Base-by-base conservation (phyloP, 2,797 vertebrate species). In the Sciaenops ocellatus region DNA sequence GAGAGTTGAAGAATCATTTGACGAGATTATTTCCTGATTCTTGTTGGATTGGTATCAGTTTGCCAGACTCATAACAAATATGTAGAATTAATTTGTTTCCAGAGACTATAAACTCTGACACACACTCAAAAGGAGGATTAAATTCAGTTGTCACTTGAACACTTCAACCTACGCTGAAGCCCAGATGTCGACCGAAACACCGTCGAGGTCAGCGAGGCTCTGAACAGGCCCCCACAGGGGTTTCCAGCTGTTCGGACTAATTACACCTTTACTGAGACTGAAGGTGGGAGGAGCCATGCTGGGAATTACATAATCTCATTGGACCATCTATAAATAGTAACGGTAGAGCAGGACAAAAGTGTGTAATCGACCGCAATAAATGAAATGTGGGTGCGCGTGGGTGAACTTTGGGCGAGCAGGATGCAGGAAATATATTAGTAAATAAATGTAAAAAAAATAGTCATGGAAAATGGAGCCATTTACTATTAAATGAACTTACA, bases 11-110 rank as follows among this genome's bases (percentile, higher is more conserved):
- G 52, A 82, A 74, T 73, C 11, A 22, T 59, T 75, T 84, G 67
- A 85, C 15, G 0, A 79, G 72, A 88, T 84, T 38, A 71, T 71
- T 90, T 69, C 22, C 26, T 48, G 65, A 52, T 75, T 73, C 44
- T 65, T 66, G 68, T 10, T 55, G 61, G 69, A 66, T 79, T 69
- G 2, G 3, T 48, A 47, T 59, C 20, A 9, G 38, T 18, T 55
- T 57, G 26, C 26, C 47, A 62, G 56, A 60, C 64, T 51, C 22
- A 22, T 48, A 68, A 73, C 55, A 78, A 17, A 74, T 8, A 41
- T 38, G 68, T 16, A 16, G 52, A 22, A 55, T 22, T 8, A 9
- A 44, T n/a, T 3, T 41, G n/a, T 51, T 50, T 60, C 12, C 16
- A 6, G 55, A 1, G 44, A 44, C 26, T 47, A 16, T 30, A 8